Evolutionary conservation across 2,113 vertebrate species (phyloP).

Genomic region (Rana temporaria): DNA sequence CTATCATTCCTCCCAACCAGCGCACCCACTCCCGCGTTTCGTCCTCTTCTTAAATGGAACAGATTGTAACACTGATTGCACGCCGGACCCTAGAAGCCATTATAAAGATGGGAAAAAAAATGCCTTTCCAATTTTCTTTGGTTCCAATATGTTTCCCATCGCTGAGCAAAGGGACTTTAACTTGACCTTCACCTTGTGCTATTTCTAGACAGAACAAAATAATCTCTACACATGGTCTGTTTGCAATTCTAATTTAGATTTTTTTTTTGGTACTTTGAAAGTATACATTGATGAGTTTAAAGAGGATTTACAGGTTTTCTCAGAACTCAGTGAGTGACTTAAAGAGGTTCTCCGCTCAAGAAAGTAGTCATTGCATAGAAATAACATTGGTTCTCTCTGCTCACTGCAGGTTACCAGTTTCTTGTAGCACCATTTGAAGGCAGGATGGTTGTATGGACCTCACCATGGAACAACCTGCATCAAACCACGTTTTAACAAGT

Average conservation of each 20-base stretch:
- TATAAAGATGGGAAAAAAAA: slow-evolving; percentile 21
- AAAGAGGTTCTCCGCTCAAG: too few species aligned
- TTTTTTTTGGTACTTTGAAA: not conserved
- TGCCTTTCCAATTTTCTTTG: slow-evolving; percentile 47
- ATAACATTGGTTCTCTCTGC: too few species aligned
- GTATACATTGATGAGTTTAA: too few species aligned
- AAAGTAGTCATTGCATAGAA: too few species aligned
- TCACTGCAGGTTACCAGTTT: too few species aligned
- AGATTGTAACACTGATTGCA: slow-evolving; percentile 42
- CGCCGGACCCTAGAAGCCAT: slow-evolving; percentile 24
- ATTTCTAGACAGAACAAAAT: slow-evolving; percentile 5
- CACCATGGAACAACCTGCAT: too few species aligned
- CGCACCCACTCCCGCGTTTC: slow-evolving; percentile 16
- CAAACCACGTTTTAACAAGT: too few species aligned
- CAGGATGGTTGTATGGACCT: too few species aligned
- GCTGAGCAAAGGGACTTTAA: slow-evolving; percentile 42
- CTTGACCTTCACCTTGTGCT: slow-evolving; percentile 35
- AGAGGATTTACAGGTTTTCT: too few species aligned
- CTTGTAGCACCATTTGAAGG: too few species aligned
- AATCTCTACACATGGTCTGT: not conserved
- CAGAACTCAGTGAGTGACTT: too few species aligned
- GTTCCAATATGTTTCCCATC: slow-evolving; percentile 50
- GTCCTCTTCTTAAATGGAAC: slow-evolving; percentile 30
- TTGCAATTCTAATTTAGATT: not conserved
- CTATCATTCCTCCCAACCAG: not conserved